Conservation (phyloP, 2,888 invertebrate genomes). For the Tuta absoluta region DNA sequence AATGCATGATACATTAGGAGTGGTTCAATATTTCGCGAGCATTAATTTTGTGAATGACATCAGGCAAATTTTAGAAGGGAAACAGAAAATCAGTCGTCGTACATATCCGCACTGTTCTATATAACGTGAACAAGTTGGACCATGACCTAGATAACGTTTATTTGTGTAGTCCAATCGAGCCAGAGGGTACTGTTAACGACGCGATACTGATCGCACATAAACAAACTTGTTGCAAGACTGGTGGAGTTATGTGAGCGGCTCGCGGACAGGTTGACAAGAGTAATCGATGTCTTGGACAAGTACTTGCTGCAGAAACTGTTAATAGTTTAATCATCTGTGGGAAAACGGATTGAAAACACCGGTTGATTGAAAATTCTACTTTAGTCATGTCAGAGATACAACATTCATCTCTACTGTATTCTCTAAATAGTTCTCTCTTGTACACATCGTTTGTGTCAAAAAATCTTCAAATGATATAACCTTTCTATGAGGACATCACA, state of each 20-base stretch:
- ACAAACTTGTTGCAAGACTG: slow-evolving; percentile 15
- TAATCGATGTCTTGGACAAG: slow-evolving; percentile 1
- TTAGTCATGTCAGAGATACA: not conserved
- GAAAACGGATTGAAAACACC: not conserved
- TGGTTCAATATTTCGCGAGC: not conserved
- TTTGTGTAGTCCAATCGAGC: slow-evolving; percentile 59
- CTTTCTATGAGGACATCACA: not conserved
- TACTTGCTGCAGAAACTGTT: slow-evolving; percentile 9
- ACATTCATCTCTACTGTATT: not conserved
- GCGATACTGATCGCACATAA: slow-evolving; percentile 25
- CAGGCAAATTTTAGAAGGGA: slow-evolving; percentile 25
- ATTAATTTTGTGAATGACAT: slow-evolving; percentile 12
- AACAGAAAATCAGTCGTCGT: slow-evolving; percentile 16
- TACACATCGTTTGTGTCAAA: not conserved
- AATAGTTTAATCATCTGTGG: slow-evolving; percentile 1
- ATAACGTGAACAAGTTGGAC: slow-evolving; percentile 59
- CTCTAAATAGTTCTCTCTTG: not conserved
- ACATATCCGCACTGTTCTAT: slow-evolving; percentile 27
- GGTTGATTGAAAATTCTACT: slow-evolving; percentile 4
- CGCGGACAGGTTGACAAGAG: slow-evolving; percentile 16
- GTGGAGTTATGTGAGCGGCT: slow-evolving; percentile 14
- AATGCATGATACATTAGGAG: not conserved
- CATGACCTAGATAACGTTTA: slow-evolving; percentile 71
- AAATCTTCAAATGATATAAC: too few species aligned
- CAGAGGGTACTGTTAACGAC: slow-evolving; percentile 33